phyloP scores from a whole-genome alignment of 92 coral and sea anemone species.

The Phenganax stokvisi region DNA sequence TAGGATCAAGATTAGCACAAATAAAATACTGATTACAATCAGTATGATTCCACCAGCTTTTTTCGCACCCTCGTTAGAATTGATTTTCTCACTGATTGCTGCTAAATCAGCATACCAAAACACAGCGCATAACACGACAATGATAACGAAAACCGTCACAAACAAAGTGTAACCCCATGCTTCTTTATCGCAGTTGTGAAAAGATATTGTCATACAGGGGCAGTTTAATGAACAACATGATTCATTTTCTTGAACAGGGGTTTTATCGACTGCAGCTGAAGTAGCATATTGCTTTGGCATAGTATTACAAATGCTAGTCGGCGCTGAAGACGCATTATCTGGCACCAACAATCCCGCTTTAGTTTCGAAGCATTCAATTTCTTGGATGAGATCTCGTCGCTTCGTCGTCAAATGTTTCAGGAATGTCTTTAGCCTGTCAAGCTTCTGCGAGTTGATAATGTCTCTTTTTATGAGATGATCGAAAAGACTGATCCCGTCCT shows the following conservation, averaged over 20 bases:
- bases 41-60: not conserved
- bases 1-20: not conserved
- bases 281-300: not conserved
- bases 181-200: not conserved
- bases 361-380: not conserved
- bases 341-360: not conserved
- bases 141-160: not conserved
- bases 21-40: not conserved
- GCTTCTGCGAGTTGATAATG: constrained; percentile 7
- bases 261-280: not conserved
- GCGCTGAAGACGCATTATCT: constrained; percentile 1
- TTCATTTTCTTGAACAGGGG: not conserved
- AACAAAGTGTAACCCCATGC: not conserved
- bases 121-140: not conserved
- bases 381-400: constrained; percentile 26
- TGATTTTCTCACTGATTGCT: not conserved
- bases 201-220: constrained; percentile 1
- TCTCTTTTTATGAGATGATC: constrained; percentile 20
- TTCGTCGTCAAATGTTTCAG: constrained; percentile 11
- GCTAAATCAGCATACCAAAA: constrained; percentile 18
- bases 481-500: constrained; percentile 21
- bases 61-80: not conserved
- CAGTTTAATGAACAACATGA: not conserved
- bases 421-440: constrained; percentile 7
- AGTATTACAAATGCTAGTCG: not conserved